Conservation (phyloP, 2,797 vertebrate species). For the Chaenodraco wilsoni region DNA sequence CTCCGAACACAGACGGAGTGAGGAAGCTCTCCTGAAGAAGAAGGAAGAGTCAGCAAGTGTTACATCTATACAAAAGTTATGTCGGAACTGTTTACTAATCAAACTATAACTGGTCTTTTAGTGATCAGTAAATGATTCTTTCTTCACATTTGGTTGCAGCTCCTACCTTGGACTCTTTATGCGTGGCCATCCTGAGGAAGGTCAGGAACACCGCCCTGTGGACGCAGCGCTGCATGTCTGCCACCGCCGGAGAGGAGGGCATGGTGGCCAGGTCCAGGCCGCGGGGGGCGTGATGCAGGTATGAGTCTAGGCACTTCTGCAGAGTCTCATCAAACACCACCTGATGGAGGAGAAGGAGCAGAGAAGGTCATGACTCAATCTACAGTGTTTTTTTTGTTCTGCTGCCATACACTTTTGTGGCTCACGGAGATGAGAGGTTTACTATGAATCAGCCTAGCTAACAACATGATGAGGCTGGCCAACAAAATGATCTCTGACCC, state of each 20-base stretch:
- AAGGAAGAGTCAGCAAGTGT: not conserved
- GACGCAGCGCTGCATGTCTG: conserved; percentile 85
- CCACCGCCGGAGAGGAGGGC: conserved; percentile 80
- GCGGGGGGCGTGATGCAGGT: conserved; percentile 87
- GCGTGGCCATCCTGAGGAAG: conserved; percentile 96
- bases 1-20: conserved; percentile 91
- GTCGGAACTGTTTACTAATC: not conserved
- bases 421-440: not conserved
- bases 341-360: conserved; percentile 65
- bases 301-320: conserved; percentile 94
- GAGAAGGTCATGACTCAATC: not conserved
- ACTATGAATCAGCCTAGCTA: too few relatives aligned
- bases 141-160: not conserved
- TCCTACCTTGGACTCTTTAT: conserved; percentile 95
- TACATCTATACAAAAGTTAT: not conserved
- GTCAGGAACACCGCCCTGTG: conserved; percentile 90
- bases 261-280: conserved; percentile 81
- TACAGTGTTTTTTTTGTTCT: not conserved
- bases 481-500: too few relatives aligned
- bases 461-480: too few relatives aligned
- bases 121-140: not conserved
- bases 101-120: not conserved
- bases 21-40: conserved; percentile 90
- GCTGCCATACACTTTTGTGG: not conserved
- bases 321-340: conserved; percentile 95